Evolutionary conservation across 2,797 vertebrate species (phyloP).

Genomic region (Pempheris klunzingeri): DNA sequence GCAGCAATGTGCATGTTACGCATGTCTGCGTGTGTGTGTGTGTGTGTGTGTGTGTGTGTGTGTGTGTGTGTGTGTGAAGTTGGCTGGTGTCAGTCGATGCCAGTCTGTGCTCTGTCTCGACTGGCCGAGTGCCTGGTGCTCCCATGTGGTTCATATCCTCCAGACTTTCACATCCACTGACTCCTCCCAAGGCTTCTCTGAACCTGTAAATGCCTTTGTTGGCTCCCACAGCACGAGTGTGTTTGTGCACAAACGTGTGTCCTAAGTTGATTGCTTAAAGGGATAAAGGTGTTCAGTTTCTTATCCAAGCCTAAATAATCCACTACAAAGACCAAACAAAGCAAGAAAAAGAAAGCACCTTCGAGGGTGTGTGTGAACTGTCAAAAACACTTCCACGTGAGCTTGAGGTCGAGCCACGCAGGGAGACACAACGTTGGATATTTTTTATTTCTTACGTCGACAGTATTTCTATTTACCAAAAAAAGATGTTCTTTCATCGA

Average conservation of each 20-base stretch:
- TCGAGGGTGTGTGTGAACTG: constrained; percentile 5
- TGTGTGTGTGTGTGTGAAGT: constrained; percentile 36
- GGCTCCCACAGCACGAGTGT: constrained; percentile 29
- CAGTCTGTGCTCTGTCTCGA: constrained; percentile 58
- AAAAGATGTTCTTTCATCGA: constrained; percentile 56
- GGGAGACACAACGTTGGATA: constrained; percentile 19
- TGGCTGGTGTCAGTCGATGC: constrained; percentile 55
- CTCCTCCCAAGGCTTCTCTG: constrained; percentile 55
- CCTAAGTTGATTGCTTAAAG: constrained; percentile 38
- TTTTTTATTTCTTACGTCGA: constrained; percentile 57
- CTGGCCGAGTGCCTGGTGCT: constrained; percentile 63
- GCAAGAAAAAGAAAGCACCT: not conserved
- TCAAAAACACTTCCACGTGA: constrained; percentile 1
- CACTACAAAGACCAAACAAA: constrained; percentile 38
- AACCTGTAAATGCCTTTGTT: constrained; percentile 59
- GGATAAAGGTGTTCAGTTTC: constrained; percentile 44
- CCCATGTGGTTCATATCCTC: constrained; percentile 72
- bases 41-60: constrained; percentile 20
- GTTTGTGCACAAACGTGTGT: constrained; percentile 31
- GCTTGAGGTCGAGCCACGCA: constrained; percentile 1
- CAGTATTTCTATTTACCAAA: constrained; percentile 32
- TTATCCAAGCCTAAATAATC: constrained; percentile 38
- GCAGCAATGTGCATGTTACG: constrained; percentile 27
- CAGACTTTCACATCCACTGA: constrained; percentile 57
- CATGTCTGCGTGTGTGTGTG: constrained; percentile 16